Base-by-base conservation (phyloP, 2,797 vertebrate species). In the Alectoris magna region DNA sequence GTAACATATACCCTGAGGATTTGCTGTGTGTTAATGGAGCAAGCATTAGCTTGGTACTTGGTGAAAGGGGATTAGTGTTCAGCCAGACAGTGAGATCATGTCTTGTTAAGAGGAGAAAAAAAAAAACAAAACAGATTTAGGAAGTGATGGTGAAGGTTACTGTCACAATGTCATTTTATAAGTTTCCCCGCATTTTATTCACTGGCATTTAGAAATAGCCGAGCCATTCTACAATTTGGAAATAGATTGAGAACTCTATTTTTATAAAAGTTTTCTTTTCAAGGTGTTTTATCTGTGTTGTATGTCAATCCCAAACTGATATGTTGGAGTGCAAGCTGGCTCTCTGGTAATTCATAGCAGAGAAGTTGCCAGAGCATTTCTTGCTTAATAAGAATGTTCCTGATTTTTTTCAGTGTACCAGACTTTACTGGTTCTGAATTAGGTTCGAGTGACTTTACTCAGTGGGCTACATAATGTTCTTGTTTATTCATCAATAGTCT, bases 81-180 rank as follows among this genome's bases (percentile, higher is more conserved):
- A 97, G 97, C 66, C 94, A 97, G 97, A 97, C 97, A 91, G 82
- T 71, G 88, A 97, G 96, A 97, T 97, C 92, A 97, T 96, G 94
- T 77, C 74, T 96, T 94, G 55, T 49, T 84, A 87, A 78, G 76
- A 46, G 59, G 55, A 73, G 70, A 78, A 83, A 83, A 93, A 84
- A 81, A 95, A 96, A 41, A 84, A 38, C 94, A 96, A 96, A 96
- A 94, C 97, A 97, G 64, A 64, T 19, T 62, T 14, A 67, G 87
- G 75, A 90, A 85, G 82, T 19, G 56, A 84, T 88, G 46, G 84
- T 93, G 90, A 95, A 96, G 92, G 95, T 95, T 92, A 93, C 88
- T 94, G 92, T 95, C 87, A 84, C 75, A 86, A 59, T 89, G 63
- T 31, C 51, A 78, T 71, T 83, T 66, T 72, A 56, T 51, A 75